Conservation (phyloP, 2,113 vertebrate species). For the Lanius collurio region DNA sequence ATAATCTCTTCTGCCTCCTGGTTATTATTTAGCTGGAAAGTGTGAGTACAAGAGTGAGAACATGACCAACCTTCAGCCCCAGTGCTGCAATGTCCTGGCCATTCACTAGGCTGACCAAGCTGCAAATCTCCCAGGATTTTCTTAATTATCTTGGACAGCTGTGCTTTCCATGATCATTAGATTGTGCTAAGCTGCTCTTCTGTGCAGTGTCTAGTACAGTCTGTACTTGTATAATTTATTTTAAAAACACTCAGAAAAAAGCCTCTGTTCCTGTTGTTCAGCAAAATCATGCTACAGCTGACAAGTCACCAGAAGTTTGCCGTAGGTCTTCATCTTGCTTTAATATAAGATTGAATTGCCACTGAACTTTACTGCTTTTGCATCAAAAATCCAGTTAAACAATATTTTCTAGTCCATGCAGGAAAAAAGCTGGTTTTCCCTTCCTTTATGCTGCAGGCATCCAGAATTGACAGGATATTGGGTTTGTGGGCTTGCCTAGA, state of each 20-base stretch:
- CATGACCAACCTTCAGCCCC: neutral
- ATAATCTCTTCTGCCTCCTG: neutral
- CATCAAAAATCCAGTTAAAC: constrained; percentile 19
- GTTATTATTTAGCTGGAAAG: neutral
- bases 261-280: neutral
- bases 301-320: neutral
- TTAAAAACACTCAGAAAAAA: neutral
- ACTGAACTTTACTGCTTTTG: neutral
- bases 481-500: constrained; percentile 27
- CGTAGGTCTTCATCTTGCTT: neutral
- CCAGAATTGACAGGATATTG: constrained; percentile 52
- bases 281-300: neutral
- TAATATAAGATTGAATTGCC: neutral
- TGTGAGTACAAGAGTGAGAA: neutral
- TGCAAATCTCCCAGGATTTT: neutral
- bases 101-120: neutral
- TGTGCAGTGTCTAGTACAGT: neutral
- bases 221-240: neutral
- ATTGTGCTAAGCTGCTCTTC: neutral
- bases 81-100: neutral
- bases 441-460: constrained; percentile 48
- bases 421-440: neutral
- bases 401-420: neutral
- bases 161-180: neutral
- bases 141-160: neutral